Conservation (phyloP, 1,140 invertebrate species). For the Epicauta chinensis region DNA sequence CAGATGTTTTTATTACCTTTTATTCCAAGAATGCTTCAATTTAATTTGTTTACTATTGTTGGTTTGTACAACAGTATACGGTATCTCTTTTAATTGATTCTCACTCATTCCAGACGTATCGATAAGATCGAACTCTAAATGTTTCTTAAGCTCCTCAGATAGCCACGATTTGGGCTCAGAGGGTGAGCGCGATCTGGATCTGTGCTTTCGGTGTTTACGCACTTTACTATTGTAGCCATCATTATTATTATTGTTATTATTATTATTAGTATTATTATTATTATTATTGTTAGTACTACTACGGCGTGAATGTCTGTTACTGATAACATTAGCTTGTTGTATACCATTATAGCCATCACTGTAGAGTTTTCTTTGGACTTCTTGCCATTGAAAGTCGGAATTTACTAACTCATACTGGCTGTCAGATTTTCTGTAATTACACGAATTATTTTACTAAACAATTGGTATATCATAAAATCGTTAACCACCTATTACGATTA, state of each 20-base stretch:
- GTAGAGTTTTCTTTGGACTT: slow-evolving; percentile 66
- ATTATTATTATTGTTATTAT: background rate
- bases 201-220: slow-evolving; percentile 59
- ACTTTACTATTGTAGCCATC: slow-evolving; percentile 42
- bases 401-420: slow-evolving; percentile 66
- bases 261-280: slow-evolving; percentile 1
- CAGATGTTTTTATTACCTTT: slow-evolving; percentile 30
- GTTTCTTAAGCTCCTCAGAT: slow-evolving; percentile 66
- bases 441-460: background rate
- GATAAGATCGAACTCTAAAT: slow-evolving; percentile 84
- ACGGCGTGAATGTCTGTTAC: slow-evolving; percentile 42
- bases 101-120: slow-evolving; percentile 85
- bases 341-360: slow-evolving; percentile 52
- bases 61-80: slow-evolving; percentile 83
- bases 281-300: slow-evolving; percentile 1
- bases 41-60: slow-evolving; percentile 53
- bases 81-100: slow-evolving; percentile 82
- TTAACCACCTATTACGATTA: background rate
- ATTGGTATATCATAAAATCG: background rate
- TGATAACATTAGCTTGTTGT: slow-evolving; percentile 60
- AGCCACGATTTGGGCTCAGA: slow-evolving; percentile 58
- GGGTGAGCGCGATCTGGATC: slow-evolving; percentile 64
- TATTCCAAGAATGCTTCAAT: slow-evolving; percentile 47
- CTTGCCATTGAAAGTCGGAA: slow-evolving; percentile 79
- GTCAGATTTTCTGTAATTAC: slow-evolving; percentile 37